Evolutionary conservation across 2,888 invertebrate species (phyloP).

Genomic region (Latrodectus hesperus): DNA sequence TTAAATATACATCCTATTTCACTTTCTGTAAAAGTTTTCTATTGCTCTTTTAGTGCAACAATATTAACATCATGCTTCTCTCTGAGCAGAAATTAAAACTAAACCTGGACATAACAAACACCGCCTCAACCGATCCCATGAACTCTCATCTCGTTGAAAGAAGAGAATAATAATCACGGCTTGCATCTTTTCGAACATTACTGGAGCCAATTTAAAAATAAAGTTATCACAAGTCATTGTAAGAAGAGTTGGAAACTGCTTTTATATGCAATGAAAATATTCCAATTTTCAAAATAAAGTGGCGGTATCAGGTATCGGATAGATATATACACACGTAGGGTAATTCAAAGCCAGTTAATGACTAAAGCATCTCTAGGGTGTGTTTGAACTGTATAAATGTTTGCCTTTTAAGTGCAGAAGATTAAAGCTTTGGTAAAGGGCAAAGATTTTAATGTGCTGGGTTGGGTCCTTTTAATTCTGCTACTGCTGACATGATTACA

Average conservation of each 20-base stretch:
- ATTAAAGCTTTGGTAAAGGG: slow-evolving; percentile 34
- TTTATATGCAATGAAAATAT: slow-evolving; percentile 40
- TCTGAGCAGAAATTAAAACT: too few species aligned
- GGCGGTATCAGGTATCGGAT: slow-evolving; percentile 5
- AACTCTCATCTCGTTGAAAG: neutral
- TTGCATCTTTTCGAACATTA: neutral
- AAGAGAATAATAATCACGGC: neutral
- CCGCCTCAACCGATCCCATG: too few species aligned
- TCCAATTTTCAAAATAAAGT: slow-evolving; percentile 35
- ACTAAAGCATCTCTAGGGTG: slow-evolving; percentile 39
- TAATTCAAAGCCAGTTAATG: slow-evolving; percentile 56
- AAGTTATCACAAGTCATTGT: slow-evolving; percentile 46
- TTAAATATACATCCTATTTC: too few species aligned
- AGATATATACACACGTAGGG: slow-evolving; percentile 13
- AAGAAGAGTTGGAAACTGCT: slow-evolving; percentile 37
- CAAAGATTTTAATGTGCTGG: slow-evolving; percentile 55
- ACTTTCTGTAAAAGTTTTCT: too few species aligned
- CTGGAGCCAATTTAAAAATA: slow-evolving; percentile 16
- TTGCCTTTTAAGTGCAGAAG: slow-evolving; percentile 51
- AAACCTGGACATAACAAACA: too few species aligned
- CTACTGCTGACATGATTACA: slow-evolving; percentile 67
- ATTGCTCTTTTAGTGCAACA: too few species aligned
- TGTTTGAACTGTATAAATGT: slow-evolving; percentile 59
- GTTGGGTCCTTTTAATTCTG: slow-evolving; percentile 65
- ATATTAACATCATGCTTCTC: too few species aligned